phyloP scores from a whole-genome alignment of 2,797 vertebrate genomes.

The Dipus sagitta region DNA sequence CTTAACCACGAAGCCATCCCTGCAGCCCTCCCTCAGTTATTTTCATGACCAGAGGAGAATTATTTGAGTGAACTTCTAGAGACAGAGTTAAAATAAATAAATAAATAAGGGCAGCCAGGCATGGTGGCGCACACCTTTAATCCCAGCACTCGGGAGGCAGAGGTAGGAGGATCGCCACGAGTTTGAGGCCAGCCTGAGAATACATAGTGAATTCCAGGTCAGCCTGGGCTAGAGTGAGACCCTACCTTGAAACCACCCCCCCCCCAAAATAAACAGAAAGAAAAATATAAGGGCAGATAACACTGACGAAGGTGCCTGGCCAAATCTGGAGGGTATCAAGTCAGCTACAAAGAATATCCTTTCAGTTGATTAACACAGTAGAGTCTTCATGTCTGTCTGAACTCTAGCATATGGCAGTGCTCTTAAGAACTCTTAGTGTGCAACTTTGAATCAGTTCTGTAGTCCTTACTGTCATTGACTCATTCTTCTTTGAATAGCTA shows the following conservation, averaged over 20 bases:
- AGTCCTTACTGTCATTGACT: neutral
- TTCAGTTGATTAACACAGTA: neutral
- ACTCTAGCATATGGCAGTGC: neutral
- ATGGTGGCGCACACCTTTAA: too few relatives aligned
- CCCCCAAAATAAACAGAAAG: too few relatives aligned
- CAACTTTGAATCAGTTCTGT: neutral
- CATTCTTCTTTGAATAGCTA: slow-evolving; percentile 22
- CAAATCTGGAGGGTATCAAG: neutral
- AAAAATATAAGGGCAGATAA: neutral
- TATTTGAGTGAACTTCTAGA: slow-evolving; percentile 11
- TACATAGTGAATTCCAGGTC: too few relatives aligned
- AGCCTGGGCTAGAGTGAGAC: too few relatives aligned
- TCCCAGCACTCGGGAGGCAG: too few relatives aligned
- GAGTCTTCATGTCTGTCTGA: neutral
- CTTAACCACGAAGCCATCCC: too few relatives aligned
- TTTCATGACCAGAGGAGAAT: neutral
- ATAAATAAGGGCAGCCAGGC: too few relatives aligned
- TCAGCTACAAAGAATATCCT: neutral
- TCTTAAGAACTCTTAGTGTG: neutral
- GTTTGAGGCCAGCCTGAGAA: too few relatives aligned
- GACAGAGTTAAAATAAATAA: neutral
- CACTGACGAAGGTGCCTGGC: neutral
- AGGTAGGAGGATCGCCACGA: too few relatives aligned
- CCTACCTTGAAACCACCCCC: too few relatives aligned
- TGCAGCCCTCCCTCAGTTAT: neutral